Conservation (phyloP, 2,113 vertebrate species). For the Scytalopus superciliaris region DNA sequence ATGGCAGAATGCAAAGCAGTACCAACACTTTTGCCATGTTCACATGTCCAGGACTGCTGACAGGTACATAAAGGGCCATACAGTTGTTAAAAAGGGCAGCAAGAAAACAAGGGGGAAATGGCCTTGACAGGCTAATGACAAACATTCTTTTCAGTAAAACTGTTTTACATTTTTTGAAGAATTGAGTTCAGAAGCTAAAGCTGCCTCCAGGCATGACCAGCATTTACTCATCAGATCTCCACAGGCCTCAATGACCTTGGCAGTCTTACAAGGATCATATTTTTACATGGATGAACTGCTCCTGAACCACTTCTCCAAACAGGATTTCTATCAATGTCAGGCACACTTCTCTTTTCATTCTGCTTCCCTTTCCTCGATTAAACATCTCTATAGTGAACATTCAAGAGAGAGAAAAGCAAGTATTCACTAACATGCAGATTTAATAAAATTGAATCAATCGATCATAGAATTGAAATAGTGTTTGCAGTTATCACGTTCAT, state of each 20-base stretch:
- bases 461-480: background rate
- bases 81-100: background rate
- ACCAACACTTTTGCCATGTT: background rate
- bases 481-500: background rate
- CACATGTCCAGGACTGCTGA: background rate
- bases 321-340: constrained; percentile 69
- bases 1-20: background rate
- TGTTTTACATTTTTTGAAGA: constrained; percentile 59
- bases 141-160: constrained; percentile 28
- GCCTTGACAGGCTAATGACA: constrained; percentile 46
- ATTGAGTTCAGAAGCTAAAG: constrained; percentile 58
- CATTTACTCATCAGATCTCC: constrained; percentile 77
- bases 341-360: constrained; percentile 52
- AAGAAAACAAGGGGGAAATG: background rate
- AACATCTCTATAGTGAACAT: constrained; percentile 54
- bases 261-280: constrained; percentile 77
- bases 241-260: constrained; percentile 77
- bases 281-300: constrained; percentile 76
- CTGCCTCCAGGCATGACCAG: constrained; percentile 63
- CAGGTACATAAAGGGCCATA: background rate
- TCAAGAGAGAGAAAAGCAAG: constrained; percentile 49
- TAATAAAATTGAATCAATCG: background rate
- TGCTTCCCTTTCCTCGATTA: constrained; percentile 44
- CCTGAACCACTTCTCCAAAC: constrained; percentile 69
- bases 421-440: background rate